Percentiles rank a stretch among this genome's conserved stretches.
Evolutionary conservation across 2,888 invertebrate species (phyloP).

Genomic region (Aelia acuminata): DNA sequence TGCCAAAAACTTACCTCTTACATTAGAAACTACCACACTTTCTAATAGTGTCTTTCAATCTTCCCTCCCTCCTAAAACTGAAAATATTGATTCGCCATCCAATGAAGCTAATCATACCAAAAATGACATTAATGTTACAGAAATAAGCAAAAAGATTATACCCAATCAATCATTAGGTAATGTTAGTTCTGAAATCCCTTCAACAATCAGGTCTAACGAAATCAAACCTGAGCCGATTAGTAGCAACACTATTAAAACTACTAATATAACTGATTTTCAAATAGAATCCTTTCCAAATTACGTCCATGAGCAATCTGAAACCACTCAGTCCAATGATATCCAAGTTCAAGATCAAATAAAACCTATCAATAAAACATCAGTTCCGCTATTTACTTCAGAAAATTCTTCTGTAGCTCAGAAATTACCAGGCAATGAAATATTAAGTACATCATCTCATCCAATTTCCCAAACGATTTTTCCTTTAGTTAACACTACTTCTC

Average conservation of each 20-base stretch:
- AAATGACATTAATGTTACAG: slow-evolving; percentile 42
- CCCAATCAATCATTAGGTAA: not conserved
- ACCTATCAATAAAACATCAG: slow-evolving; percentile 49
- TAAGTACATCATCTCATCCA: not conserved
- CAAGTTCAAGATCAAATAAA: slow-evolving; percentile 55
- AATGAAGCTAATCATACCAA: slow-evolving; percentile 47
- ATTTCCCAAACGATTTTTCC: not conserved
- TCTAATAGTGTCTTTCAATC: not conserved
- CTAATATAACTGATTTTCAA: not conserved
- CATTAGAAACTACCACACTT: slow-evolving; percentile 38
- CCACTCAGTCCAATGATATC: slow-evolving; percentile 56
- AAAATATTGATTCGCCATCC: not conserved
- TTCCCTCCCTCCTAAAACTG: not conserved
- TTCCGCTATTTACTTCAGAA: not conserved
- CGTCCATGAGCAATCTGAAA: slow-evolving; percentile 33
- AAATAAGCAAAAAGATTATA: not conserved
- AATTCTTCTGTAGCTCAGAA: not conserved
- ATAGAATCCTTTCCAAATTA: slow-evolving; percentile 17
- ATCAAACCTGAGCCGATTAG: slow-evolving; percentile 45
- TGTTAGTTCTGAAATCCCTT: slow-evolving; percentile 20
- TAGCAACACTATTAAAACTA: not conserved
- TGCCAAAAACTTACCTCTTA: slow-evolving; percentile 32
- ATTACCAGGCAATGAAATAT: not conserved
- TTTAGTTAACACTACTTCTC: not conserved
- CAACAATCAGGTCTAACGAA: slow-evolving; percentile 52